A percentile compares a stretch with the other conserved stretches of the same genome.
phyloP scores from a whole-genome alignment of 2,797 vertebrate genomes.

The Myotis daubentonii region DNA sequence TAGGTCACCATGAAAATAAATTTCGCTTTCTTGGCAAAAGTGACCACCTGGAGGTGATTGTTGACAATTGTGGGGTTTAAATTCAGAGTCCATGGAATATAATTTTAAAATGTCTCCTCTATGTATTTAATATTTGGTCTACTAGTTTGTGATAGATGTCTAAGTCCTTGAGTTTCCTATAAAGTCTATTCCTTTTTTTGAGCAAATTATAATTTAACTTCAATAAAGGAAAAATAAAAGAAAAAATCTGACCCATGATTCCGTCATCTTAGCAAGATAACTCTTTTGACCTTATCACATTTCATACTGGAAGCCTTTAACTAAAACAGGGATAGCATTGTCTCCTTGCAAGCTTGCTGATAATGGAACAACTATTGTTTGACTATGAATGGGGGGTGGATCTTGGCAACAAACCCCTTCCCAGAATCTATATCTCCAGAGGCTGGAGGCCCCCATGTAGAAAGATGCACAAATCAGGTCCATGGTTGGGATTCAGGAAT shows the following conservation, averaged over 20 bases:
- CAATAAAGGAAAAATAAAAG: not conserved
- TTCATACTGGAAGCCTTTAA: not conserved
- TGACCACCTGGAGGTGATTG: not conserved
- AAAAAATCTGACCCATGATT: not conserved
- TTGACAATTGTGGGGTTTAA: not conserved
- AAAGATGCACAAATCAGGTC: not conserved
- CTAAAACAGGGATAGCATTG: not conserved
- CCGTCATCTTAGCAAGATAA: not conserved
- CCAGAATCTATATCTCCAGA: fast-evolving
- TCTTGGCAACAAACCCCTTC: not conserved
- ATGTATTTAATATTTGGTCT: not conserved
- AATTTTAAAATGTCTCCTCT: not conserved
- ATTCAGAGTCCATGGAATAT: not conserved
- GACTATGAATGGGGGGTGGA: not conserved
- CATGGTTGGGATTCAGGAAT: not conserved
- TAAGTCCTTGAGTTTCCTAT: not conserved
- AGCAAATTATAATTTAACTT: slow-evolving; percentile 23
- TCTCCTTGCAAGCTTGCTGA: not conserved
- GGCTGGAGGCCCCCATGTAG: not conserved
- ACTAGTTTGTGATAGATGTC: not conserved
- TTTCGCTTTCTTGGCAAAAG: not conserved
- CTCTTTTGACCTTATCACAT: not conserved
- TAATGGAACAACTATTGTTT: not conserved
- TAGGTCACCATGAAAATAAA: not conserved
- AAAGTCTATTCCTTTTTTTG: not conserved